Conservation (phyloP, 2,797 vertebrate genomes). For the Hylomyscus alleni region DNA sequence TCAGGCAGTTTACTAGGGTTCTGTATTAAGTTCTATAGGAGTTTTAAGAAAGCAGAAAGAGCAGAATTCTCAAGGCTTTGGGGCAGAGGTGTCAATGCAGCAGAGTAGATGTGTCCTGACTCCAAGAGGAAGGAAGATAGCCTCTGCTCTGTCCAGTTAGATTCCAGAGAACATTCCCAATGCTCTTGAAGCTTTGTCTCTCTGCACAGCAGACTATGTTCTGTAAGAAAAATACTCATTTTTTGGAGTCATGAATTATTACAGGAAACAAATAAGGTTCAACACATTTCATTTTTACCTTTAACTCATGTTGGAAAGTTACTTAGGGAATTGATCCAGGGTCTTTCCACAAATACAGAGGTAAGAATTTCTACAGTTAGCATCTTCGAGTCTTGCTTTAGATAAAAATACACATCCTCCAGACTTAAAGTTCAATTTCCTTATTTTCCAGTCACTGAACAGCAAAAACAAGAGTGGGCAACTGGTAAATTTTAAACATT, state of each 20-base stretch:
- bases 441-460: neutral
- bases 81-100: neutral
- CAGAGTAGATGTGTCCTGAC: neutral
- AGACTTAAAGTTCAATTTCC: too few species aligned
- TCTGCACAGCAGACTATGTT: neutral
- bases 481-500: neutral
- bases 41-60: neutral
- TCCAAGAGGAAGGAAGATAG: neutral
- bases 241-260: neutral
- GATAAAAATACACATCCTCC: constrained; percentile 44
- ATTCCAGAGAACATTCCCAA: neutral
- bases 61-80: neutral
- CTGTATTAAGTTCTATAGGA: neutral
- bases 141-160: neutral
- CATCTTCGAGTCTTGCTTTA: neutral
- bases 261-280: neutral
- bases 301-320: neutral
- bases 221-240: neutral
- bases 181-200: neutral
- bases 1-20: neutral
- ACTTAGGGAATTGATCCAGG: too few species aligned
- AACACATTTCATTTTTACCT: constrained; percentile 16
- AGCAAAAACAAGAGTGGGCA: neutral
- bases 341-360: constrained; percentile 57
- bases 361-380: fast-evolving